phyloP scores from a whole-genome alignment of 2,888 invertebrate species.

The Allolobophora icterica region DNA sequence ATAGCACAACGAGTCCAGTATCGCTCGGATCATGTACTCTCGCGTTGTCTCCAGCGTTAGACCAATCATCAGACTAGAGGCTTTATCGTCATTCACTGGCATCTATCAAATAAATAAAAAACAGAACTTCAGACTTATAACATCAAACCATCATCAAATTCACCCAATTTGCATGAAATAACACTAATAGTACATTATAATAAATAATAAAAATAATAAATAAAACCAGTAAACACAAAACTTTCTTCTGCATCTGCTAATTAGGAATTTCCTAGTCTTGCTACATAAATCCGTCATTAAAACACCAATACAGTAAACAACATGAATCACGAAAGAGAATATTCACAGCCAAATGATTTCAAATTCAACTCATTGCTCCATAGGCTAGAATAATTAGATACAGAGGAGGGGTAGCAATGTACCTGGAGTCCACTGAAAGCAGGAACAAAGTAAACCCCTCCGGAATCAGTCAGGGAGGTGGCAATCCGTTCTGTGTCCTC shows the following conservation, averaged over 20 bases:
- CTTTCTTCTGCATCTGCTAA: not conserved
- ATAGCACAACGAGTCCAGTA: constrained; percentile 91
- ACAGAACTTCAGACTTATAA: not conserved
- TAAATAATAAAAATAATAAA: not conserved
- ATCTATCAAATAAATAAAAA: constrained; percentile 70
- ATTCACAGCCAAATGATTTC: not conserved
- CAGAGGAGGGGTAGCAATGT: constrained; percentile 62
- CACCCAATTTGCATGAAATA: not conserved
- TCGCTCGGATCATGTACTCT: constrained; percentile 89
- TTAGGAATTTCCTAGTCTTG: not conserved
- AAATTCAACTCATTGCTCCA: constrained; percentile 4
- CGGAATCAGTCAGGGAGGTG: constrained; percentile 71
- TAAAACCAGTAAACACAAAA: not conserved
- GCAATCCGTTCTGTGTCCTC: constrained; percentile 67
- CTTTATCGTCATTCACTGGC: constrained; percentile 84
- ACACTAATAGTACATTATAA: not conserved
- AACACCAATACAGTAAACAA: not conserved
- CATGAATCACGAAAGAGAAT: not conserved
- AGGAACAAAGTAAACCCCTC: constrained; percentile 95
- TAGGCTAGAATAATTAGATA: constrained; percentile 2
- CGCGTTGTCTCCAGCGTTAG: constrained; percentile 88
- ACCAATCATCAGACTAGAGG: constrained; percentile 87
- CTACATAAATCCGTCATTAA: not conserved
- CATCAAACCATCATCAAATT: not conserved
- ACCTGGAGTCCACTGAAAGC: constrained; percentile 87